Base-by-base conservation (phyloP, 1,140 invertebrate species). In the Psix sp. region DNA sequence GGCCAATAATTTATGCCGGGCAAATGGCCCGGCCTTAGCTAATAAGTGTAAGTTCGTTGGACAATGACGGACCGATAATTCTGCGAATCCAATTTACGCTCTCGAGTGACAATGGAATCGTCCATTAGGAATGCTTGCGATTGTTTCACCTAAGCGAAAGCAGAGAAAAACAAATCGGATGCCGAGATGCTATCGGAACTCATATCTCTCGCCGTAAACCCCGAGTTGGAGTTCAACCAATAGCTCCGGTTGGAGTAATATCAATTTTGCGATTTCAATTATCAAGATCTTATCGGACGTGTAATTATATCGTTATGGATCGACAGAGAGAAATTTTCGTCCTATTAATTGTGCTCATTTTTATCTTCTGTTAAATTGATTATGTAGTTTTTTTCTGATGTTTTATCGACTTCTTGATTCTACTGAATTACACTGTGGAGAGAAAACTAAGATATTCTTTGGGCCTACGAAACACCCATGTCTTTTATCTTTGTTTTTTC, bases 81-180 rank as follows among this genome's bases (percentile, higher is more conserved):
- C 48, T 62, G 36, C 60, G 31, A 65, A 66, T 60, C 77, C 81
- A 83, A 84, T 84, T 84, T 83, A 83, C 79, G 80, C 77, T 77
- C 66, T 62, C 60, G 52, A 78, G 63, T 59, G 77, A 81, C 82
- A 83, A 83, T 83, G 77, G 77, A 78, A 79, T 76, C 77, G 77
- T 84, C 82, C 80, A 84, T 85, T 84, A 82, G 77, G 78, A 84
- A 84, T 84, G 82, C 81, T 77, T 79, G 77, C 77, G 80, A 83
- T 82, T 81, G 81, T 77, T 81, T 76, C 76, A 74, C 78, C 75
- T 65, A 52, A 77, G 60, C 76, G 80, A 72, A 74, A 79, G 56
- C 49, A 65, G 51, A 45, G n/a, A 46, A 65, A 68, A 75, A 75
- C 71, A 68, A 76, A 74, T 76, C 73, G 66, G 56, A 51, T 52